Base-by-base conservation (phyloP, 2,888 invertebrate species). In the Cephalotes varians region DNA sequence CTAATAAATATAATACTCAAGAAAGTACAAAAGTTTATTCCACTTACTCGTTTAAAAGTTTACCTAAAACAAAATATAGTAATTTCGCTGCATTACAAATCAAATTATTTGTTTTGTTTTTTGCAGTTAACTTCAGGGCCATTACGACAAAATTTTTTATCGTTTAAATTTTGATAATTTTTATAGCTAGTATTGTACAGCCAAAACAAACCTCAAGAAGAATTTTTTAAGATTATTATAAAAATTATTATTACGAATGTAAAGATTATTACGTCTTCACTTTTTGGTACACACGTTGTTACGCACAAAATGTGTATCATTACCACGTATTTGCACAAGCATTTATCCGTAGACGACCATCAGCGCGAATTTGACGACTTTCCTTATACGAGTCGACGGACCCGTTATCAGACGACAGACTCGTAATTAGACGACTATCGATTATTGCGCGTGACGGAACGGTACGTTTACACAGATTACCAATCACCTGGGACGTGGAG, bases 401-500 rank as follows among this genome's bases (percentile, higher is more conserved):
- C 34, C 47, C 6, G 34, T 60, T 74, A 62, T 62, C 25, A 25
- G 62, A 62, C 25, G 18, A 44, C 28, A 4, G 9, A 74, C 7
- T 51, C n/a, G 40, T 40, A 54, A 76, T 76, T 77, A 56, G 37
- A 51, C 15, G 5, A 21, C n/a, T 21, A 56, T 69, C 56, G 77
- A 77, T 77, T 56, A 56, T 56, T 31, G 40, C 44, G 67, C 31
- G 44, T 21, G 67, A 54, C 25, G 28, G 40, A 56, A 54, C 54
- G 25, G 18, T n/a, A 73, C 47, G 28, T 60, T 72, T 73, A 56
- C 18, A 58, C 49, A 31, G 60, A 72, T 76, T 64, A n/a, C 72
- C 77, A 84, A 83, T 88, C 67, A 92, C 91, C 92, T 93, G 92
- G 87, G 91, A 90, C 65, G 90, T 86, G 67, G 90, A 89, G 40